Evolutionary conservation across 2,113 vertebrate genomes (phyloP).

Genomic region (Globicephala melas): DNA sequence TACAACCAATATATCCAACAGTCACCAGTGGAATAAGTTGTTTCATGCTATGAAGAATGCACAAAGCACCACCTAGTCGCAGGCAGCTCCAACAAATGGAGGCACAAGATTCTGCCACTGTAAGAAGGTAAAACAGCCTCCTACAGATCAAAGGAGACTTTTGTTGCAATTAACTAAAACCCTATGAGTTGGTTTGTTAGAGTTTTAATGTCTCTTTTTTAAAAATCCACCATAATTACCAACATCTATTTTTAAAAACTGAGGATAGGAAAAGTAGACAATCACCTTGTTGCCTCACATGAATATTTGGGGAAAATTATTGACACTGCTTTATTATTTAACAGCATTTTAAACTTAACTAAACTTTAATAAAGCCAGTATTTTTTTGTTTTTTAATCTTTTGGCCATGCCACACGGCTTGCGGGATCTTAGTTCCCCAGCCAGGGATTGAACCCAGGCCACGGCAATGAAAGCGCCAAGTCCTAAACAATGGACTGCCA

Average conservation of each 20-base stretch:
- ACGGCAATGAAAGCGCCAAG: neutral
- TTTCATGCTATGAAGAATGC: neutral
- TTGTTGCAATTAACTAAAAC: constrained; percentile 8
- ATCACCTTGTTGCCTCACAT: neutral
- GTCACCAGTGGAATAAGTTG: neutral
- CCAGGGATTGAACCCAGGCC: neutral
- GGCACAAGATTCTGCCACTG: neutral
- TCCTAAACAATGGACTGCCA: neutral
- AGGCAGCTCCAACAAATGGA: neutral
- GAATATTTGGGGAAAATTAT: neutral
- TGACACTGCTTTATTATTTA: constrained; percentile 15
- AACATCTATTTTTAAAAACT: neutral
- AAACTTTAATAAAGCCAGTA: neutral
- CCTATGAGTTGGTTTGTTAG: neutral
- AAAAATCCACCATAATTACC: constrained; percentile 32
- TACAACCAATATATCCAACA: neutral
- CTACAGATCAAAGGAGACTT: neutral
- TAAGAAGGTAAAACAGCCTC: neutral
- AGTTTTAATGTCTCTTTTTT: neutral
- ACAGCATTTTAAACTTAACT: neutral
- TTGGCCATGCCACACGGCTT: neutral
- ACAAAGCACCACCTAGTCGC: constrained; percentile 59
- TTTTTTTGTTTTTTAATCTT: neutral
- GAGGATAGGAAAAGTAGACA: neutral
- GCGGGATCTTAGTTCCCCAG: neutral